Percentiles rank a stretch among this genome's conserved stretches.
These are phyloP conservation scores for Heteromyza rotundicornis DNA, from an alignment of 2,888 invertebrate species.

Conservation along the genomic window DNA sequence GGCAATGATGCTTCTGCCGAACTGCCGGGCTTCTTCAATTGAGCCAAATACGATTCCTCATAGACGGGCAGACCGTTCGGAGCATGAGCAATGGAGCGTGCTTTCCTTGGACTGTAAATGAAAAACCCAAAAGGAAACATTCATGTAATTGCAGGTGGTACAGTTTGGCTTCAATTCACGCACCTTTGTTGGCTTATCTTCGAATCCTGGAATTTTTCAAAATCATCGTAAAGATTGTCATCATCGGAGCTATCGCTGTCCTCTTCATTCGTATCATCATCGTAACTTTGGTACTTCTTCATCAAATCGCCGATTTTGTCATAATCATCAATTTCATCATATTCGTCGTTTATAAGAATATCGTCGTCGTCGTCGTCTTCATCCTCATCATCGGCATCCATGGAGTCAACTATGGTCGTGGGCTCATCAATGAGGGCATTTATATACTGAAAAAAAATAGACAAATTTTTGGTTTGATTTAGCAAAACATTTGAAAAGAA, in stretches of 20 bases:
- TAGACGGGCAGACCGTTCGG: conserved; percentile 43
- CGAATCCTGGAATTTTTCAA: conserved; percentile 45
- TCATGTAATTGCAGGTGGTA: background rate
- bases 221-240: conserved; percentile 53
- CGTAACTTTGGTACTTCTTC: conserved; percentile 27
- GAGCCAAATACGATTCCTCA: conserved; percentile 53
- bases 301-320: conserved; percentile 36
- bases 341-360: conserved; percentile 8
- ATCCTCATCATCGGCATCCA: conserved; percentile 32
- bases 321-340: conserved; percentile 10
- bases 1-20: conserved; percentile 20
- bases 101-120: conserved; percentile 45
- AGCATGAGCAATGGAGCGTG: conserved; percentile 56
- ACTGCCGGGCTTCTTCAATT: conserved; percentile 35
- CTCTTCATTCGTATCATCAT: conserved; percentile 11
- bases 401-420: conserved; percentile 35
- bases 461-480: too few species aligned
- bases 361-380: conserved; percentile 33
- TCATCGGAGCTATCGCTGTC: conserved; percentile 36
- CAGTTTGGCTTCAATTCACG: background rate
- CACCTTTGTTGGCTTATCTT: conserved; percentile 46
- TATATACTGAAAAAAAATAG: conserved; percentile 46
- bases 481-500: too few species aligned
- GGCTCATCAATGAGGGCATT: conserved; percentile 51
- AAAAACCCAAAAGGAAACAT: background rate